These are phyloP conservation scores for Drosophila elegans DNA, from an alignment of 1,140 invertebrate species.

Conservation along the genomic window DNA sequence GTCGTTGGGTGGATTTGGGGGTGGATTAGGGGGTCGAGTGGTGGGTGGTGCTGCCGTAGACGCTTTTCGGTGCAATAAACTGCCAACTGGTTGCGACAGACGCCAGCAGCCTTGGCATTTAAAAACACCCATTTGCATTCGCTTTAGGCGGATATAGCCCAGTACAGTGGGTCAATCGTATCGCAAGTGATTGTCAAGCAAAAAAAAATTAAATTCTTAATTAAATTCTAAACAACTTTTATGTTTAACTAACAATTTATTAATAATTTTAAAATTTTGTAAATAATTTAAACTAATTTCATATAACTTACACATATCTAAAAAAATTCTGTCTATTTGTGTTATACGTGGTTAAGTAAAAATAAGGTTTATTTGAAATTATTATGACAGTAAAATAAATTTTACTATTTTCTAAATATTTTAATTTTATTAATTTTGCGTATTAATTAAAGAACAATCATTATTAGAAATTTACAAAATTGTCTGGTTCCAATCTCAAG, in stretches of 20 bases:
- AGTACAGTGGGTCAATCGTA: conserved; percentile 21
- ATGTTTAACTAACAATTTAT: too few relatives aligned
- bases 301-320: too few relatives aligned
- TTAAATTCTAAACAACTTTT: too few relatives aligned
- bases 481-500: background rate
- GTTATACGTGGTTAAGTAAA: too few relatives aligned
- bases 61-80: conserved; percentile 46
- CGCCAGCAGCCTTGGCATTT: conserved; percentile 65
- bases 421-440: too few relatives aligned
- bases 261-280: too few relatives aligned
- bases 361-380: too few relatives aligned
- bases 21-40: background rate
- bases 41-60: conserved; percentile 5
- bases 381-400: too few relatives aligned
- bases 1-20: conserved; percentile 13
- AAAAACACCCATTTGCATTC: conserved; percentile 55
- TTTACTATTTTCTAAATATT: too few relatives aligned
- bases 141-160: conserved; percentile 18
- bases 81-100: conserved; percentile 38
- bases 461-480: conserved; percentile 17
- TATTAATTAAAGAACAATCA: background rate
- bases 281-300: too few relatives aligned
- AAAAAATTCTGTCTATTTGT: too few relatives aligned
- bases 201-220: too few relatives aligned
- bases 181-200: background rate